Evolutionary conservation across 1,140 invertebrate species (phyloP).

Genomic region (Littorina saxatilis): DNA sequence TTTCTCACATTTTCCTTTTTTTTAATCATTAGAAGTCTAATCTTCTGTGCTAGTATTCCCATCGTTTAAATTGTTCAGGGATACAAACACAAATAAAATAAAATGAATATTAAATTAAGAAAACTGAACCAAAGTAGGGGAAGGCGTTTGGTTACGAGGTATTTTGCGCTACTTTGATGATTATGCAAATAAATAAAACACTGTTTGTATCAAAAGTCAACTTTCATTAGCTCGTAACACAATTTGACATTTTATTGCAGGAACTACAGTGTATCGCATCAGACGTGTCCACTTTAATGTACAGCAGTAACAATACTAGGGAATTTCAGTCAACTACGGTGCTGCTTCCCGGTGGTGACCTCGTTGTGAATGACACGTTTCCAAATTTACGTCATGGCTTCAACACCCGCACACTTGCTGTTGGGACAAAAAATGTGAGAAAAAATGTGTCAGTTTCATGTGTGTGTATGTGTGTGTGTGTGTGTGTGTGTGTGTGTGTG

Average conservation of each 20-base stretch:
- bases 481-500: too few relatives aligned
- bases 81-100: too few relatives aligned
- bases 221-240: too few relatives aligned
- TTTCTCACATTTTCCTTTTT: not conserved
- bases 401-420: conserved; percentile 10
- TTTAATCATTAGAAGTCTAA: not conserved
- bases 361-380: conserved; percentile 12
- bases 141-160: too few relatives aligned
- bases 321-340: conserved; percentile 21
- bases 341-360: not conserved
- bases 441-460: not conserved
- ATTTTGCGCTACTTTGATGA: too few relatives aligned
- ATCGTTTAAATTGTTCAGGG: too few relatives aligned
- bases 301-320: not conserved
- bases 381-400: conserved; percentile 15
- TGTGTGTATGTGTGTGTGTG: not conserved
- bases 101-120: too few relatives aligned
- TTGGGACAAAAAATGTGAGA: conserved; percentile 18
- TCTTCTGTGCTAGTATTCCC: too few relatives aligned
- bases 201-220: too few relatives aligned
- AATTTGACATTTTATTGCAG: too few relatives aligned
- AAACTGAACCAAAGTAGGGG: too few relatives aligned
- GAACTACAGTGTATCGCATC: not conserved
- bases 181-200: too few relatives aligned
- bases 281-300: not conserved